These are phyloP conservation scores for Sitophilus oryzae DNA, from an alignment of 1,140 invertebrate species.

Conservation along the genomic window DNA sequence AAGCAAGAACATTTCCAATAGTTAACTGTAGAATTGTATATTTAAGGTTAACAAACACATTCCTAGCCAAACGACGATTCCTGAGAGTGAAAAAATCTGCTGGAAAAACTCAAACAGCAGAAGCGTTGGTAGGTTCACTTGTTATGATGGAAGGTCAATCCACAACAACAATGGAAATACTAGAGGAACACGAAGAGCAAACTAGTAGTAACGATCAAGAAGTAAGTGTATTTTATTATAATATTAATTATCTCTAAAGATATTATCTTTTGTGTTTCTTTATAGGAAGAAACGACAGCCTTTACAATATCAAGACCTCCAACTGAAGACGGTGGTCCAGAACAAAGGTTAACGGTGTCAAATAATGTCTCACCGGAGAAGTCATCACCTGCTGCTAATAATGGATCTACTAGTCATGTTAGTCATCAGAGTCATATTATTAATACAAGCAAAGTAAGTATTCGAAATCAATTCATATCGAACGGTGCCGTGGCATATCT, in stretches of 20 bases:
- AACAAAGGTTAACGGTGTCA: slow-evolving; percentile 29
- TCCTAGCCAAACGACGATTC: slow-evolving; percentile 42
- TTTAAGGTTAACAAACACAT: slow-evolving; percentile 45
- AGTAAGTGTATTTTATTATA: slow-evolving; percentile 16
- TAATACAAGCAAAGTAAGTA: slow-evolving; percentile 23
- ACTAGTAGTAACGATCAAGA: slow-evolving; percentile 21
- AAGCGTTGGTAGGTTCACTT: slow-evolving; percentile 52
- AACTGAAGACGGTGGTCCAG: slow-evolving; percentile 42
- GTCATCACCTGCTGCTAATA: slow-evolving; percentile 53
- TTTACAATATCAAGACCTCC: slow-evolving; percentile 59
- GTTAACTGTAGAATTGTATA: slow-evolving; percentile 14
- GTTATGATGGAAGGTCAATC: slow-evolving; percentile 62
- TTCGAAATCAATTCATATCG: too few species aligned
- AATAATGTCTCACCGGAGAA: slow-evolving; percentile 59
- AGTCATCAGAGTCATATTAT: slow-evolving; percentile 43
- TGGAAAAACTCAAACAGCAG: slow-evolving; percentile 50
- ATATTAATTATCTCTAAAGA: neutral
- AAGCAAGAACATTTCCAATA: slow-evolving; percentile 1
- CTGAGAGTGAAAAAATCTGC: slow-evolving; percentile 46
- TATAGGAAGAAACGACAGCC: slow-evolving; percentile 57
- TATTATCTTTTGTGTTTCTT: too few species aligned
- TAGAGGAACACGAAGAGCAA: slow-evolving; percentile 49
- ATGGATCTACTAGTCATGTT: slow-evolving; percentile 49
- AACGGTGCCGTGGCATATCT: too few species aligned
- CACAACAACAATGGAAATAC: slow-evolving; percentile 58